Conservation (phyloP, 2,888 invertebrate genomes). For the Diaphora mendica region DNA sequence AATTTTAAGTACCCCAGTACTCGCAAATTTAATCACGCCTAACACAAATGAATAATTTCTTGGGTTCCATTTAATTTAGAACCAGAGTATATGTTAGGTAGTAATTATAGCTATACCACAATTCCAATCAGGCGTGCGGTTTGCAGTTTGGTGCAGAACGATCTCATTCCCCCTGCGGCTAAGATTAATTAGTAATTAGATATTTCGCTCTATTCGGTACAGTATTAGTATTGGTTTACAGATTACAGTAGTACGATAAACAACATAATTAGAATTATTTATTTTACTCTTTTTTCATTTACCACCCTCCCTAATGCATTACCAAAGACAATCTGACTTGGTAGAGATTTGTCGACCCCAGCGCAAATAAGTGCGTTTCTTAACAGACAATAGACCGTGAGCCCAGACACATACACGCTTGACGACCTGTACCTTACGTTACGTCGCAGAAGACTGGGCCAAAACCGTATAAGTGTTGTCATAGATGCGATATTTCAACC, state of each 20-base stretch:
- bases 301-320: too few relatives aligned
- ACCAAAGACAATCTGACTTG: too few relatives aligned
- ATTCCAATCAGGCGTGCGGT: slow-evolving; percentile 24
- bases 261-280: not conserved
- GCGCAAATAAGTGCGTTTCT: too few relatives aligned
- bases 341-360: too few relatives aligned
- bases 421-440: too few relatives aligned
- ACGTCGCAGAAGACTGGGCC: too few relatives aligned
- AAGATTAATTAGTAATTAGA: slow-evolving; percentile 28
- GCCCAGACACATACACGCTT: too few relatives aligned
- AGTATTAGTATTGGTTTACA: not conserved
- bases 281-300: not conserved
- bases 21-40: not conserved
- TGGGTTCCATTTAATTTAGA: slow-evolving; percentile 3
- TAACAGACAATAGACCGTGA: too few relatives aligned
- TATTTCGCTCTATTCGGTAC: not conserved
- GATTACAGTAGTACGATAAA: not conserved
- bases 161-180: slow-evolving; percentile 10
- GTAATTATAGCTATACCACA: slow-evolving; percentile 15
- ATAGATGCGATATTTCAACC: too few relatives aligned
- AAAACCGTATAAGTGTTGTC: too few relatives aligned
- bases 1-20: not conserved
- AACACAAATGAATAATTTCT: not conserved
- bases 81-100: slow-evolving; percentile 7
- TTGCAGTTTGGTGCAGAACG: slow-evolving; percentile 13